phyloP scores from a whole-genome alignment of 2,888 invertebrate species.

The Quadroppia sp. region DNA sequence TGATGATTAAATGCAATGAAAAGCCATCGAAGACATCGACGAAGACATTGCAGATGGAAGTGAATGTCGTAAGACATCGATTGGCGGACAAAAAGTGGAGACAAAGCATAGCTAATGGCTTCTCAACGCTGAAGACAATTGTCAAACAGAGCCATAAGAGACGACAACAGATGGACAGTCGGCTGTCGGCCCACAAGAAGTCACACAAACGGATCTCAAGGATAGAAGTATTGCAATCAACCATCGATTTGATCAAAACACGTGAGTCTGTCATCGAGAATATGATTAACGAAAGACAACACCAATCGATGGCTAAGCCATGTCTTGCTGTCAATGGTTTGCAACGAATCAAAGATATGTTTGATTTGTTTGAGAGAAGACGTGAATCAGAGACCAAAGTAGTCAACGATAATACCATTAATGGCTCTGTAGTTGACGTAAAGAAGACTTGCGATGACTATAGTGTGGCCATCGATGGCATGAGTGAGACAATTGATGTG shows the following conservation, averaged over 20 bases:
- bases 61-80: background rate
- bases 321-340: background rate
- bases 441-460: no score
- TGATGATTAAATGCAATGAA: no score
- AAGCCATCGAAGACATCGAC: no score
- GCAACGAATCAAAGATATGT: background rate
- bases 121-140: background rate
- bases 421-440: no score
- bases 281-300: slow-evolving; percentile 2
- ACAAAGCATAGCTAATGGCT: background rate
- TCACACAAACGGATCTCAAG: background rate
- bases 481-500: no score
- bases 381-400: background rate
- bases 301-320: background rate
- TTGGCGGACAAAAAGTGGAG: slow-evolving; percentile 14
- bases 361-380: slow-evolving; percentile 11
- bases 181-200: background rate
- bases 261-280: background rate
- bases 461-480: no score
- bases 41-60: background rate
- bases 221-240: background rate
- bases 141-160: background rate
- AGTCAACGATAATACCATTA: no score
- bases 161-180: background rate
- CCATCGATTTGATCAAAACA: background rate